phyloP scores from a whole-genome alignment of 2,888 invertebrate species.

The Harpagoxenus sublaevis region DNA sequence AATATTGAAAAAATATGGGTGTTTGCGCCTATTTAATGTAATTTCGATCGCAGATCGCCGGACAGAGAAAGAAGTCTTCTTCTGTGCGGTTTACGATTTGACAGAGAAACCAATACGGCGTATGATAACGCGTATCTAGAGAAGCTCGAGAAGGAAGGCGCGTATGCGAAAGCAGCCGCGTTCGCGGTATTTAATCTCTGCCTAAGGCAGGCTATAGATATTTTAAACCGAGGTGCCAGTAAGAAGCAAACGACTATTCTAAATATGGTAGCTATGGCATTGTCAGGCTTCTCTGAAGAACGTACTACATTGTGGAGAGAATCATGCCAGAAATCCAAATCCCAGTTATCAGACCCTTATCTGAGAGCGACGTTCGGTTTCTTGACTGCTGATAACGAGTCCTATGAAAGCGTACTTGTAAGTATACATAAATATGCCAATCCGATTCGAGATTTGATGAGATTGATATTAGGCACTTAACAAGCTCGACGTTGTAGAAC shows the following conservation, averaged over 20 bases:
- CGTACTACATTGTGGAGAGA: conserved; percentile 93
- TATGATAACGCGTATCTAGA: conserved; percentile 88
- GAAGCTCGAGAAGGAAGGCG: conserved; percentile 91
- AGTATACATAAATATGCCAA: conserved; percentile 77
- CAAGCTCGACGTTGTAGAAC: conserved; percentile 87
- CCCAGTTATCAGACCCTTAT: conserved; percentile 95
- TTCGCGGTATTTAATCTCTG: conserved; percentile 96
- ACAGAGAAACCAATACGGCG: conserved; percentile 89
- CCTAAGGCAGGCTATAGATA: conserved; percentile 94
- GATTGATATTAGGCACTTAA: not conserved
- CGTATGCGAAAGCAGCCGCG: conserved; percentile 95
- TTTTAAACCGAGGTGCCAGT: conserved; percentile 92
- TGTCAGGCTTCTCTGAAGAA: conserved; percentile 95
- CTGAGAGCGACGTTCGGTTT: conserved; percentile 96
- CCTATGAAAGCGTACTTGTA: conserved; percentile 92
- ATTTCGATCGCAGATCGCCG: conserved; percentile 83
- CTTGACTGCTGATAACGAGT: conserved; percentile 93
- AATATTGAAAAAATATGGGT: not conserved
- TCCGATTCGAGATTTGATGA: not conserved
- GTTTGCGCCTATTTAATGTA: not conserved
- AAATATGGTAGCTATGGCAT: conserved; percentile 92
- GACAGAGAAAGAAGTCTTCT: conserved; percentile 93
- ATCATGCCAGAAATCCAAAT: conserved; percentile 91
- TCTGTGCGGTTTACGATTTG: conserved; percentile 96
- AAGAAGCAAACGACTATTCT: conserved; percentile 85